These are phyloP conservation scores for Oryzias curvinotus DNA, from an alignment of 2,113 vertebrate species.

Conservation along the genomic window DNA sequence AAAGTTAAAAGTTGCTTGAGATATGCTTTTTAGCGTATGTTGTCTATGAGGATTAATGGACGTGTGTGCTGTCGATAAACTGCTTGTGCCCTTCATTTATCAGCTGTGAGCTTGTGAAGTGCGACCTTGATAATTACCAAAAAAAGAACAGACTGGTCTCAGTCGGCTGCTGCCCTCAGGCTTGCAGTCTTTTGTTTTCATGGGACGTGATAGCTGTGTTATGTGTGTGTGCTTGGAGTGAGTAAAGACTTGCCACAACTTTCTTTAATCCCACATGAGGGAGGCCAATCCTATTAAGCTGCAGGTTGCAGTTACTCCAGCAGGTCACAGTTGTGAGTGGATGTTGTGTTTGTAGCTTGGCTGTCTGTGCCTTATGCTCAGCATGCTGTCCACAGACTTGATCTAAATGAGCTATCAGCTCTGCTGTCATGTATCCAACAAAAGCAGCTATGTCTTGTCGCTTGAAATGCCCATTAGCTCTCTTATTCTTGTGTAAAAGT, in stretches of 20 bases:
- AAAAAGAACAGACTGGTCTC: background rate
- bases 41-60: constrained; percentile 14
- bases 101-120: constrained; percentile 13
- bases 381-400: constrained; percentile 29
- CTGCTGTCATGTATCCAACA: background rate
- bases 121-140: constrained; percentile 2
- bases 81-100: constrained; percentile 41
- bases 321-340: constrained; percentile 14
- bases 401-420: background rate
- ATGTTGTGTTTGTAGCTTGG: constrained; percentile 7
- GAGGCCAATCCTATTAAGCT: constrained; percentile 60
- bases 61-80: constrained; percentile 20
- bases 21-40: constrained; percentile 5
- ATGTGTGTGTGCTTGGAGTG: constrained; percentile 15
- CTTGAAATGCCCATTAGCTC: constrained; percentile 10
- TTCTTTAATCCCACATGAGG: constrained; percentile 59
- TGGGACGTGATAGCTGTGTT: constrained; percentile 1
- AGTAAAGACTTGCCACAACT: constrained; percentile 36
- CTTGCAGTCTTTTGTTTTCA: constrained; percentile 9
- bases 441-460: background rate
- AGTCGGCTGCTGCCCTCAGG: constrained; percentile 6
- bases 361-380: background rate
- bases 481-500: constrained; percentile 32
- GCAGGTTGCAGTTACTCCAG: constrained; percentile 27
- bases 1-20: constrained; percentile 4